phyloP scores from a whole-genome alignment of 2,888 invertebrate genomes.

The Phorcus lineatus region DNA sequence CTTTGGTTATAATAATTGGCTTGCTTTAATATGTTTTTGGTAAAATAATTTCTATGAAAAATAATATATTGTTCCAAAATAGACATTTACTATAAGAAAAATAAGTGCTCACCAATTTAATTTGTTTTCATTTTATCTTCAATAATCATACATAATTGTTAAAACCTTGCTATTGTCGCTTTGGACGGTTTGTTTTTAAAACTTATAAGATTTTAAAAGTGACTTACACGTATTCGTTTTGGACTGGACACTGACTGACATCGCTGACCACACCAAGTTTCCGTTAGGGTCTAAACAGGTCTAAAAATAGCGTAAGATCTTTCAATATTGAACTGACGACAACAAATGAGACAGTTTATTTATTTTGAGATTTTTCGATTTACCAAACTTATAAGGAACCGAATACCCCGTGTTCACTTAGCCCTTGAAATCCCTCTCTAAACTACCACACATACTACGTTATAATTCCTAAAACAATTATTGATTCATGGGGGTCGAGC shows the following conservation, averaged over 20 bases:
- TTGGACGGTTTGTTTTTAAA: too few species aligned
- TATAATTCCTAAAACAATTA: background rate
- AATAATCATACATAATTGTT: too few species aligned
- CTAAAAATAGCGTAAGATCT: background rate
- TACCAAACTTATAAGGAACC: background rate
- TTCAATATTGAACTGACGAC: background rate
- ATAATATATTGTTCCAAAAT: too few species aligned
- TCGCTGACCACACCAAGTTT: background rate
- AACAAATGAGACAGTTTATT: background rate
- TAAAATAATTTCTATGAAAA: too few species aligned
- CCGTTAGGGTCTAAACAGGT: background rate
- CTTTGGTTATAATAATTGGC: too few species aligned
- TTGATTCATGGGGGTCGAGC: background rate
- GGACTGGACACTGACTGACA: background rate
- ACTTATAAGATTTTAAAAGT: too few species aligned
- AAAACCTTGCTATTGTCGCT: too few species aligned
- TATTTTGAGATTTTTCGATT: background rate
- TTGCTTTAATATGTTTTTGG: too few species aligned
- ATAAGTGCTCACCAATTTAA: too few species aligned
- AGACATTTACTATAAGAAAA: too few species aligned
- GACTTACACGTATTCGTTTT: background rate
- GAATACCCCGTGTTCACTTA: background rate
- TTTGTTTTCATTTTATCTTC: too few species aligned
- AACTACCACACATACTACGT: background rate
- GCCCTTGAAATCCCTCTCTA: background rate